Conservation (phyloP, 53 echinoderm and acorn worm species). For the Patiria pectinifera region DNA sequence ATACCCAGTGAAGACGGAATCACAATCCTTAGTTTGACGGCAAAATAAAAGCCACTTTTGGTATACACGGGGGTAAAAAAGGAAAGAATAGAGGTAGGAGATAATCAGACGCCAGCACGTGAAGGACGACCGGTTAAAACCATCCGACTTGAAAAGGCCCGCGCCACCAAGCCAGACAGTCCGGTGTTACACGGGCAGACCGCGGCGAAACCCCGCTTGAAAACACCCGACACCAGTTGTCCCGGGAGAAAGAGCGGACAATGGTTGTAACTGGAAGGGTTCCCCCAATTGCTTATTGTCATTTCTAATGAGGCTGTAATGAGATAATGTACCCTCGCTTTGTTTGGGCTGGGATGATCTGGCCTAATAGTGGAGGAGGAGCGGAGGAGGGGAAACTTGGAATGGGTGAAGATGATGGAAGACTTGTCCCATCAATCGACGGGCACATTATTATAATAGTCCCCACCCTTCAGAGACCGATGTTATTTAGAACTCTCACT, state of each 20-base stretch:
- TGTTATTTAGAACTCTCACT: not conserved
- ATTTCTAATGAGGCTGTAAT: constrained; percentile 77
- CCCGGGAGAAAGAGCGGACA: not conserved
- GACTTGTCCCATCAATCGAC: not conserved
- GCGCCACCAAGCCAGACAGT: not conserved
- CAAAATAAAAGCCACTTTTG: constrained; percentile 27
- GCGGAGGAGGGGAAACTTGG: not conserved
- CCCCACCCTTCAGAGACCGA: not conserved
- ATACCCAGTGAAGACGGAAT: not conserved
- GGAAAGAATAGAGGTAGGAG: not conserved
- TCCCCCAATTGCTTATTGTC: constrained; percentile 35
- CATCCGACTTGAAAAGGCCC: constrained; percentile 55
- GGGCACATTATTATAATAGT: too few relatives aligned
- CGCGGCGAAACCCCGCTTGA: not conserved
- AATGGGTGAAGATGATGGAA: not conserved
- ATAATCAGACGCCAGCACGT: constrained; percentile 45
- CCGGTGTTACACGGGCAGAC: not conserved
- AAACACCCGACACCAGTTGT: not conserved
- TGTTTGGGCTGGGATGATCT: constrained; percentile 45
- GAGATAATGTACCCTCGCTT: constrained; percentile 63
- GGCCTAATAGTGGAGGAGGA: constrained; percentile 52
- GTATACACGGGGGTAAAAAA: not conserved
- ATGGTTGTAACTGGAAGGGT: not conserved
- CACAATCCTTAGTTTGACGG: not conserved
- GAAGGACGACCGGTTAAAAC: constrained; percentile 40